These are phyloP conservation scores for Leptinotarsa juncta DNA, from an alignment of 2,888 invertebrate genomes.

Conservation along the genomic window DNA sequence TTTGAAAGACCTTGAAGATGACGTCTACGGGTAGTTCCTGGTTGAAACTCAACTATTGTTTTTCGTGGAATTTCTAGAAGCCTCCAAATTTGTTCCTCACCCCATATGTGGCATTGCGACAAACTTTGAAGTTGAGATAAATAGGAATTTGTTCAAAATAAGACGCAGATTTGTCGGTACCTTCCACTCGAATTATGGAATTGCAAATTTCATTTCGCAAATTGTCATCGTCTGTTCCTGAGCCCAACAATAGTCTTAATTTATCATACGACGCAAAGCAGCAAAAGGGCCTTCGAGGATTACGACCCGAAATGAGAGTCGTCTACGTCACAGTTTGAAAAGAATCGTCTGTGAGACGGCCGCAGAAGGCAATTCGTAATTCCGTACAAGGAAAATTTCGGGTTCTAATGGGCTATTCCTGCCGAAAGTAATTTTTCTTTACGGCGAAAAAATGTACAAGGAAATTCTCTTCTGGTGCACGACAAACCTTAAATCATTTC, in stretches of 20 bases:
- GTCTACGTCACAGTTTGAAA: slow-evolving; percentile 15
- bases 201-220: background rate
- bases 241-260: background rate
- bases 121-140: no score
- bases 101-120: no score
- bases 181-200: background rate
- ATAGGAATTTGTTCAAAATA: no score
- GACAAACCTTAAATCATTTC: slow-evolving; percentile 32
- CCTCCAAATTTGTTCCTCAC: no score
- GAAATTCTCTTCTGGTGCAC: slow-evolving; percentile 32
- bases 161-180: no score
- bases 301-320: slow-evolving; percentile 3
- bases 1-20: no score
- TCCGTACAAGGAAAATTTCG: slow-evolving; percentile 35
- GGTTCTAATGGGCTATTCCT: slow-evolving; percentile 35
- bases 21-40: no score
- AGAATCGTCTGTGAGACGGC: slow-evolving; percentile 31
- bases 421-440: slow-evolving; percentile 38
- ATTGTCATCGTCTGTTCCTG: background rate
- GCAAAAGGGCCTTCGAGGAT: background rate
- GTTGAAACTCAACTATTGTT: no score
- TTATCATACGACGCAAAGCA: background rate
- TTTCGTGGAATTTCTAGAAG: no score
- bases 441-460: slow-evolving; percentile 36
- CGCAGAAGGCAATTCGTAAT: slow-evolving; percentile 38